These are phyloP conservation scores for Gadopsis bispinosus DNA, from an alignment of 2,797 vertebrate species.

Conservation along the genomic window DNA sequence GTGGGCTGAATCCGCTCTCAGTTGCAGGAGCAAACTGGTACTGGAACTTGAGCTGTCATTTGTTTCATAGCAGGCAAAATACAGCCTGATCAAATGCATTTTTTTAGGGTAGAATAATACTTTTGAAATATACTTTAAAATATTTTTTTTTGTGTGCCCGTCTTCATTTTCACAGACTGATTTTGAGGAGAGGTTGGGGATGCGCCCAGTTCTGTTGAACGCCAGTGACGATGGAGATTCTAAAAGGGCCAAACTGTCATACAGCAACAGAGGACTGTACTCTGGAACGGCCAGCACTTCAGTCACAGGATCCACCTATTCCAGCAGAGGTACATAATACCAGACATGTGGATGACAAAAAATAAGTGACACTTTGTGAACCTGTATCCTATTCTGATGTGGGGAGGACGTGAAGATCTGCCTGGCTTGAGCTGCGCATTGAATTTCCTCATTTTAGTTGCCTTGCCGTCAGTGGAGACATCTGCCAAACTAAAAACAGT, in stretches of 20 bases:
- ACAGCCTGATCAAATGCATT: slow-evolving; percentile 7
- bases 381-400: neutral
- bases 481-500: neutral
- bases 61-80: slow-evolving; percentile 25
- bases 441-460: neutral
- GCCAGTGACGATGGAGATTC: slow-evolving; percentile 90
- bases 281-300: slow-evolving; percentile 85
- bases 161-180: slow-evolving; percentile 79
- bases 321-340: slow-evolving; percentile 85
- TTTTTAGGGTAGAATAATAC: neutral
- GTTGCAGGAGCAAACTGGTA: slow-evolving; percentile 90
- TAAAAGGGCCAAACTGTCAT: slow-evolving; percentile 96
- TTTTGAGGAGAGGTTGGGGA: slow-evolving; percentile 88
- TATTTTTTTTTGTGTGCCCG: neutral
- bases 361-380: neutral
- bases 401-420: neutral
- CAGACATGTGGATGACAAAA: neutral
- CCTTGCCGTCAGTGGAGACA: neutral
- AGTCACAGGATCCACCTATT: slow-evolving; percentile 85
- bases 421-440: neutral
- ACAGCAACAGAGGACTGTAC: slow-evolving; percentile 88
- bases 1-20: slow-evolving; percentile 83
- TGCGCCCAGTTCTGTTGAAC: slow-evolving; percentile 87
- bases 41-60: slow-evolving; percentile 14
- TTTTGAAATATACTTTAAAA: neutral